phyloP scores from a whole-genome alignment of 2,113 vertebrate species.

The Murina feae region DNA sequence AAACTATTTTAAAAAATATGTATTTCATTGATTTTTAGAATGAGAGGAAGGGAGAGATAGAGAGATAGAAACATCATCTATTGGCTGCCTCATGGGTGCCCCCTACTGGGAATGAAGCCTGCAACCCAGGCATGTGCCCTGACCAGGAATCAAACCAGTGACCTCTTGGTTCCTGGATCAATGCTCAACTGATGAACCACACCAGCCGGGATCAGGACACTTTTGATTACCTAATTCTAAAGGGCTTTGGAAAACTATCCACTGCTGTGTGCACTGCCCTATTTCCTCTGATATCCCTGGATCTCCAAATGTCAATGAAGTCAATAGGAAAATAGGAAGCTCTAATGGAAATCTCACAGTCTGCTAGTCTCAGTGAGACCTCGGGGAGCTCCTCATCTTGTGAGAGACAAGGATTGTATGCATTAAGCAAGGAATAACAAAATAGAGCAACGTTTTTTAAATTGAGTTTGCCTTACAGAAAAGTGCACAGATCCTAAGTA shows the following conservation, averaged over 20 bases:
- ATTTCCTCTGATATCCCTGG: background rate
- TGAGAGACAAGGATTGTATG: background rate
- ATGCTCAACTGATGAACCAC: too few relatives aligned
- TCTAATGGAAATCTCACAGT: background rate
- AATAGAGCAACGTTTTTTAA: background rate
- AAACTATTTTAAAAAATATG: too few relatives aligned
- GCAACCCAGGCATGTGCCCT: too few relatives aligned
- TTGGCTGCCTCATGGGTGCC: too few relatives aligned
- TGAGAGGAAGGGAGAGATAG: too few relatives aligned
- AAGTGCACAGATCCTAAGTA: background rate
- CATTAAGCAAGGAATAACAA: background rate
- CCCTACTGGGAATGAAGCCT: too few relatives aligned
- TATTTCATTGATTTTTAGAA: too few relatives aligned
- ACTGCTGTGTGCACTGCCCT: rapidly evolving
- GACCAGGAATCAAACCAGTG: too few relatives aligned
- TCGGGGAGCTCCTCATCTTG: background rate
- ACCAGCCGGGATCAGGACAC: background rate
- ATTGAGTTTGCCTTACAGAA: background rate
- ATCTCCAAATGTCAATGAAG: background rate
- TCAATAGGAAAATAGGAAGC: background rate
- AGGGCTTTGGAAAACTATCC: background rate
- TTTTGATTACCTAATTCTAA: background rate
- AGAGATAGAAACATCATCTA: too few relatives aligned
- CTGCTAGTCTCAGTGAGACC: background rate
- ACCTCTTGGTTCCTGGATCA: too few relatives aligned